A percentile compares a stretch with the other conserved stretches of the same genome.
phyloP scores from a whole-genome alignment of 2,888 invertebrate genomes.

The Stictocephala bisonia region DNA sequence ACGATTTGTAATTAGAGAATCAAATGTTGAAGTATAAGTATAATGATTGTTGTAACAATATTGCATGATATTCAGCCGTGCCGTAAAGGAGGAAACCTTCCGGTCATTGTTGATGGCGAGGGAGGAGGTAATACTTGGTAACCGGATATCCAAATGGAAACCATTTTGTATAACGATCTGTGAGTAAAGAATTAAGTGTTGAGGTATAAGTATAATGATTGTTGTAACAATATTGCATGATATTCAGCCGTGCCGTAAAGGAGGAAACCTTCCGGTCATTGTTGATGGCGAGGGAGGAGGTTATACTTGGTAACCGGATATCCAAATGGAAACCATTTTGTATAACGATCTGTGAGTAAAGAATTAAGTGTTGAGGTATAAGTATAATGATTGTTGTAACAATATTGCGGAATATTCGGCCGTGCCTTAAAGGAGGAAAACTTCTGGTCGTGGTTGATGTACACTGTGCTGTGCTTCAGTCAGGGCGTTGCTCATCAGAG shows the following conservation, averaged over 20 bases:
- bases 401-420: too few species aligned
- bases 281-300: slow-evolving; percentile 74
- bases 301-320: slow-evolving; percentile 81
- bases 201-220: too few species aligned
- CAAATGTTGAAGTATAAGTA: too few species aligned
- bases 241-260: slow-evolving; percentile 55
- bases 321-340: slow-evolving; percentile 83
- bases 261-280: slow-evolving; percentile 71
- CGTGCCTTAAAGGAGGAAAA: too few species aligned
- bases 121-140: slow-evolving; percentile 82
- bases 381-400: too few species aligned
- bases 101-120: slow-evolving; percentile 71
- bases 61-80: slow-evolving; percentile 55
- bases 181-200: too few species aligned
- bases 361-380: background rate
- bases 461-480: too few species aligned
- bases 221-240: too few species aligned
- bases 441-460: too few species aligned
- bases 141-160: slow-evolving; percentile 80
- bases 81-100: slow-evolving; percentile 67
- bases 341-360: slow-evolving; percentile 70
- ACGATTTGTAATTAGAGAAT: too few species aligned
- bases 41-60: too few species aligned
- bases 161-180: slow-evolving; percentile 80
- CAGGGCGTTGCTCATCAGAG: too few species aligned